Evolutionary conservation across 2,113 vertebrate species (phyloP).

Genomic region (Onychostruthus taczanowskii): DNA sequence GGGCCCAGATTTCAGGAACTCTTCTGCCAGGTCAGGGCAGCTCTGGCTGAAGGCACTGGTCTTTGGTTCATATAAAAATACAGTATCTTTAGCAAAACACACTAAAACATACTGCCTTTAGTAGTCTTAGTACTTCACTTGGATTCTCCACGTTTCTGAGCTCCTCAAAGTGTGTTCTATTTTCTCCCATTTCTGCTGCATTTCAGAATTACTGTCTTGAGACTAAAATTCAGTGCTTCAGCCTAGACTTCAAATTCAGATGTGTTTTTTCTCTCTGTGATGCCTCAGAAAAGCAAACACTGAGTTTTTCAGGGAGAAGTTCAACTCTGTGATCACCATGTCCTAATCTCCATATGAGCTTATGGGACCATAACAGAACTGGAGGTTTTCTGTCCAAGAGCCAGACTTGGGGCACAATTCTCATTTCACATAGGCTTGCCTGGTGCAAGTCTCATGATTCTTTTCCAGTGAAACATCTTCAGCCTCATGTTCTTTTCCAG

Average conservation of each 20-base stretch:
- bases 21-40: neutral
- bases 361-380: neutral
- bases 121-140: neutral
- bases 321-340: neutral
- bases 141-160: neutral
- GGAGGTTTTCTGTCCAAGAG: neutral
- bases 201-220: neutral
- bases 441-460: neutral
- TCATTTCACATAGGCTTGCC: neutral
- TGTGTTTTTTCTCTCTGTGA: neutral
- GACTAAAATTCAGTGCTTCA: neutral
- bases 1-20: neutral
- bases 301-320: neutral
- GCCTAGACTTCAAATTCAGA: neutral
- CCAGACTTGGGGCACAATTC: neutral
- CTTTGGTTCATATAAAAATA: neutral
- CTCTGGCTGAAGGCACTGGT: neutral
- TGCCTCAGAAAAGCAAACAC: neutral
- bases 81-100: neutral
- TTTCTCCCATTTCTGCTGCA: neutral
- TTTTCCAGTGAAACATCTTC: neutral
- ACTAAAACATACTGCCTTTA: neutral
- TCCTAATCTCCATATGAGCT: neutral
- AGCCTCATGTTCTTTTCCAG: neutral
- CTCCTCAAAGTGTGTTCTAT: neutral